Evolutionary conservation across 1,140 invertebrate genomes (phyloP), one percentile per base, ranked within the genome.

Genomic region (Euura saliciscinereae): DNA sequence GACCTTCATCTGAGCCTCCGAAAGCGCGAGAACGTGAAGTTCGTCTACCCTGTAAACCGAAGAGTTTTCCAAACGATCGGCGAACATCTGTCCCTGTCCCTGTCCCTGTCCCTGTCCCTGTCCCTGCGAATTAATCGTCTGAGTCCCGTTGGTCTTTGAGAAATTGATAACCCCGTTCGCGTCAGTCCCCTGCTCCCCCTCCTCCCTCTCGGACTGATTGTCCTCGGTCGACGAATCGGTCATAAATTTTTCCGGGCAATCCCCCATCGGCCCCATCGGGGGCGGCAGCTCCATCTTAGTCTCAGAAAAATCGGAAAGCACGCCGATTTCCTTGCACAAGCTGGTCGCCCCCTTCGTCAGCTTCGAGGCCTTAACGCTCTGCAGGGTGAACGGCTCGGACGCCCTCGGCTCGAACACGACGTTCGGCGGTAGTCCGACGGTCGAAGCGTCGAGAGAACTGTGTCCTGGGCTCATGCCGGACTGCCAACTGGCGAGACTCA

Each of bases 1-100:
- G 8, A 82, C 77, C 44, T 80, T 82, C 44, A 82, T 79, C 68
- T 80, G 79, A 6, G 79, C 80, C 10, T 82, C 80, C 2, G 79
- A 80, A 6, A 82, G 74, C 3, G 78, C 74, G 6, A 78, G 73
- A 11, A 76, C 70, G 10, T 81, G 74, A 59, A 82, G 7, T 28
- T 79, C 73, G 4, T 82, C 77, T 43, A 76, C 77, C 44, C 70
- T 71, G 70, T 43, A 73, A 75, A 6, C 70, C 71, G 68, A 10
- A 3, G 7, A 45, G 51, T n/a, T 8, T n/a, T 59, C 8, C 51
- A 59, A n/a, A 59, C 51, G 51, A 59, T 59, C 13, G 10, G 10
- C 8, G 51, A n/a, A n/a, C 10, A 59, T 4, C 51, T n/a, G 10
- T 8, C 8, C 8, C 3, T 8, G 13, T 28, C 28, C 28, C 28